Evolutionary conservation across 2,797 vertebrate genomes (phyloP).

Genomic region (Decapterus maruadsi): DNA sequence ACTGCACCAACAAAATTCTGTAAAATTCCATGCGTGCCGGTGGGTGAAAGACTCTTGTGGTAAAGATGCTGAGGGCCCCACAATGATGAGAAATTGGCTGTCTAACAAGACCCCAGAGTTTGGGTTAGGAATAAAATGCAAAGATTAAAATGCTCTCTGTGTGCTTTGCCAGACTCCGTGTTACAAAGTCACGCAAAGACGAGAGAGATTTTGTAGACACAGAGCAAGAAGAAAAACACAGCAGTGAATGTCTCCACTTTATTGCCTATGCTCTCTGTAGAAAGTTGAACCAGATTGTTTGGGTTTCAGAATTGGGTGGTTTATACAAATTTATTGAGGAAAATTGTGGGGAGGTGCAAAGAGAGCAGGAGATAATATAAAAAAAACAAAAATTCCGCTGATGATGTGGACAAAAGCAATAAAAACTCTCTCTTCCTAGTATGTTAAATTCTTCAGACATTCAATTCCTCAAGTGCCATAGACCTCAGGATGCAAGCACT

Average conservation of each 20-base stretch:
- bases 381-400: conserved; percentile 47
- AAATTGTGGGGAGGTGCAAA: conserved; percentile 28
- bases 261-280: conserved; percentile 25
- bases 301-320: conserved; percentile 46
- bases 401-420: conserved; percentile 24
- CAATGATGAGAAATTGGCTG: conserved; percentile 69
- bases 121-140: conserved; percentile 65
- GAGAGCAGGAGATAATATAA: conserved; percentile 52
- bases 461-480: too few species aligned
- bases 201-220: conserved; percentile 12
- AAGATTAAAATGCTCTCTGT: conserved; percentile 62
- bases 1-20: conserved; percentile 65
- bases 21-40: conserved; percentile 59
- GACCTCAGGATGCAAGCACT: too few species aligned
- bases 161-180: conserved; percentile 29
- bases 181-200: conserved; percentile 12
- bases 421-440: too few species aligned
- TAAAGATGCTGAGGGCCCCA: conserved; percentile 47
- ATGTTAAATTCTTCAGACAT: too few species aligned
- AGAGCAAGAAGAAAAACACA: conserved; percentile 19
- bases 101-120: conserved; percentile 78
- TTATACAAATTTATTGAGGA: conserved; percentile 62
- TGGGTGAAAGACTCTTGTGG: conserved; percentile 55
- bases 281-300: conserved; percentile 54
- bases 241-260: conserved; percentile 33